These are phyloP conservation scores for Acrobeloides nanus DNA, from an alignment of 2,888 invertebrate genomes.

Conservation along the genomic window DNA sequence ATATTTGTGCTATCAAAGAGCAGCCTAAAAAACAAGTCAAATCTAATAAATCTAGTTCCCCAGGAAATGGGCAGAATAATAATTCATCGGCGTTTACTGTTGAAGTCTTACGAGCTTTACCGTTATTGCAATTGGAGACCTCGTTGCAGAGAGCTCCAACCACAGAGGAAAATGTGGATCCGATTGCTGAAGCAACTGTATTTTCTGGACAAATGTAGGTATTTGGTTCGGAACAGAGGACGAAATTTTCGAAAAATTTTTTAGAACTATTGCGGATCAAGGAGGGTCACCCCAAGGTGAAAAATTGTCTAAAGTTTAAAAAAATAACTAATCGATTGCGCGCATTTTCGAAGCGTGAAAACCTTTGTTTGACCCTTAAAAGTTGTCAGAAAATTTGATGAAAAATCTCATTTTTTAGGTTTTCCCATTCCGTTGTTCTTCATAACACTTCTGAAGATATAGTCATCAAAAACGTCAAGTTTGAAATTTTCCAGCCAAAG, in stretches of 20 bases:
- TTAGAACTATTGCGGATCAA: no score
- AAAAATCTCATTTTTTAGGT: conserved; percentile 23
- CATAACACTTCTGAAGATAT: conserved; percentile 32
- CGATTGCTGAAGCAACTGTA: conserved; percentile 41
- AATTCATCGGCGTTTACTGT: no score
- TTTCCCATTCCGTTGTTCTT: conserved; percentile 40
- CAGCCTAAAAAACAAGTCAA: background rate
- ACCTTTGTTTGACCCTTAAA: background rate
- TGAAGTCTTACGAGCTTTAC: conserved; percentile 27
- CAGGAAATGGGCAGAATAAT: no score
- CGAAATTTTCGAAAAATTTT: background rate
- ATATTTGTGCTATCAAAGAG: conserved; percentile 31
- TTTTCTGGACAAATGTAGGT: conserved; percentile 47
- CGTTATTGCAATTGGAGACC: conserved; percentile 27
- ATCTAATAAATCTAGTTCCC: background rate
- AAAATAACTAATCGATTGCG: no score
- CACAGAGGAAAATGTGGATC: conserved; percentile 32
- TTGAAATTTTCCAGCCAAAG: conserved; percentile 29
- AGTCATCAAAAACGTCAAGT: conserved; percentile 24
- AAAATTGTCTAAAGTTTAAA: no score
- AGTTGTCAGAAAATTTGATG: background rate
- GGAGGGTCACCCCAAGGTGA: no score
- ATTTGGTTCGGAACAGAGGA: background rate
- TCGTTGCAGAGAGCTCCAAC: conserved; percentile 45
- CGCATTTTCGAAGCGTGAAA: background rate